A percentile compares a stretch with the other conserved stretches of the same genome.
phyloP scores from a whole-genome alignment of 2,113 vertebrate genomes.

The Empidonax traillii region DNA sequence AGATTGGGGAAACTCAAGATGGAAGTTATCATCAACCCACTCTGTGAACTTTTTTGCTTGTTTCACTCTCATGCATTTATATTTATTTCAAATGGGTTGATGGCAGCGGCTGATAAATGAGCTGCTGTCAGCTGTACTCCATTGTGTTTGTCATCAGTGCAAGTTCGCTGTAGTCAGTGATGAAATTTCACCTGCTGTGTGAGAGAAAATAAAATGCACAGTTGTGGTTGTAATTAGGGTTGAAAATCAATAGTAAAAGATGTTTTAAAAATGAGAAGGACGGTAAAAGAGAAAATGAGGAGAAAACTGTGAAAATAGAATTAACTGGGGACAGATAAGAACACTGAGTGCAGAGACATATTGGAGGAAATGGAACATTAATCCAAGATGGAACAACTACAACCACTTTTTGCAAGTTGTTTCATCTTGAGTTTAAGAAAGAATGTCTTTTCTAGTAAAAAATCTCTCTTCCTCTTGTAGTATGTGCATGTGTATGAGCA shows the following conservation, averaged over 20 bases:
- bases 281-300: not conserved
- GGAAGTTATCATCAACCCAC: not conserved
- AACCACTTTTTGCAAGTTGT: not conserved
- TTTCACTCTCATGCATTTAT: not conserved
- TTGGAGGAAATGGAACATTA: not conserved
- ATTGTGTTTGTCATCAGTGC: constrained; percentile 37
- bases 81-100: constrained; percentile 21
- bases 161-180: constrained; percentile 14
- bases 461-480: not conserved
- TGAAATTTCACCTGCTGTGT: constrained; percentile 55
- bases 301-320: not conserved
- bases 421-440: not conserved
- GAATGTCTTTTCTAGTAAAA: not conserved
- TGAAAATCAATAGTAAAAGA: constrained; percentile 58
- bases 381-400: not conserved
- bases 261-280: constrained; percentile 39
- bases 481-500: not conserved
- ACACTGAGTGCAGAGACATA: not conserved
- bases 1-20: not conserved
- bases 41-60: not conserved
- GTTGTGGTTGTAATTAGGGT: constrained; percentile 46
- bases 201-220: constrained; percentile 54
- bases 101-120: constrained; percentile 13
- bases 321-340: constrained; percentile 11
- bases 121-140: constrained; percentile 24